Evolutionary conservation across 2,113 vertebrate species (phyloP).

Genomic region (Addax nasomaculatus): DNA sequence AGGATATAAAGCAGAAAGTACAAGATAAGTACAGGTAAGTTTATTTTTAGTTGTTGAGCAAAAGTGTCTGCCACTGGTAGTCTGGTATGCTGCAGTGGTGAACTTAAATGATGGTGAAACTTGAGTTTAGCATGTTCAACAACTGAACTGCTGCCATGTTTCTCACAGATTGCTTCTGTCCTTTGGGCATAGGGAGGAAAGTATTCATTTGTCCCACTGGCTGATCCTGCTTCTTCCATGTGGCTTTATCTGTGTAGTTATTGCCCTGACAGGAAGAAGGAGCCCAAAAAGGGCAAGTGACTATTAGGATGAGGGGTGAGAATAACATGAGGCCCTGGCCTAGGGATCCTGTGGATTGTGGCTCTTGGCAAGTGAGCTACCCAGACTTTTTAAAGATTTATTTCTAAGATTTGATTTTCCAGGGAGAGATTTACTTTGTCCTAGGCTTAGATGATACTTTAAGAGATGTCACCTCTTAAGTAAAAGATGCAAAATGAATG

Average conservation of each 20-base stretch:
- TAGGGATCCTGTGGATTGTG: background rate
- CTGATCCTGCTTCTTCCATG: background rate
- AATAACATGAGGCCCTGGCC: background rate
- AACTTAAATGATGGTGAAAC: background rate
- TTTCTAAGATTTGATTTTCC: background rate
- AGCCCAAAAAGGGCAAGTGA: background rate
- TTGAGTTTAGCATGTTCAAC: background rate
- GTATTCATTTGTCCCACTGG: background rate
- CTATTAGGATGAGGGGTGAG: background rate
- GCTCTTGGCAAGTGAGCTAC: background rate
- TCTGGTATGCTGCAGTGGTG: background rate
- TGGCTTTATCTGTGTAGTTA: background rate
- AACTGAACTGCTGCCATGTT: background rate
- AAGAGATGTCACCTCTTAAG: background rate
- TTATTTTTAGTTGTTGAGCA: background rate
- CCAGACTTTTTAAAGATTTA: background rate
- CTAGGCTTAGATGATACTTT: background rate
- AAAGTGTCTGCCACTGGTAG: background rate
- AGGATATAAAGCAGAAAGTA: conserved; percentile 99
- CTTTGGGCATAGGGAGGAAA: background rate
- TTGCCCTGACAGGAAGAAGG: background rate
- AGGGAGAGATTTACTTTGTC: background rate
- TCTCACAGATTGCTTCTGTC: background rate
- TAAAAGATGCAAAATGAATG: background rate
- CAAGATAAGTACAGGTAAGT: conserved; percentile 99